Conservation (phyloP, 2,888 invertebrate genomes). For the Isoperla grammatica region DNA sequence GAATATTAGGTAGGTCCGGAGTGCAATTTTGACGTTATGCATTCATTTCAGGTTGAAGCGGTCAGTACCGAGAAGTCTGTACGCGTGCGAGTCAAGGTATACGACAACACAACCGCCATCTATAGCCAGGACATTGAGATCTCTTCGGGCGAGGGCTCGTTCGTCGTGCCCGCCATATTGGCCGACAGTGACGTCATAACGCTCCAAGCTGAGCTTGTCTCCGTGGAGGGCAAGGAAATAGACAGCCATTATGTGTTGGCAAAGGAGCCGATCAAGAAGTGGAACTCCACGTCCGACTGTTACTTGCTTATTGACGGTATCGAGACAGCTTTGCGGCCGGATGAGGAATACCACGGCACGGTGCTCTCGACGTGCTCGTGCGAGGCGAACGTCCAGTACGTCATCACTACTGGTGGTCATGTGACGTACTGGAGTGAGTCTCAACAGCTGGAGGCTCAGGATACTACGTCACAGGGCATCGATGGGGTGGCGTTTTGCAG, state of each 20-base stretch:
- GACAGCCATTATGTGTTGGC: constrained; percentile 64
- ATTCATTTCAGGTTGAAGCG: constrained; percentile 54
- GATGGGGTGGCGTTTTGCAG: constrained; percentile 51
- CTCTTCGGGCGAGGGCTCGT: constrained; percentile 58
- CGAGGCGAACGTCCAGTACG: constrained; percentile 55
- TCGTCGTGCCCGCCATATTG: constrained; percentile 62
- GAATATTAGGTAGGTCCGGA: too few species aligned
- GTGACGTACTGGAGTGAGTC: constrained; percentile 55
- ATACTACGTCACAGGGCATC: not conserved
- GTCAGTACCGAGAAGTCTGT: constrained; percentile 62
- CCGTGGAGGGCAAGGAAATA: constrained; percentile 63
- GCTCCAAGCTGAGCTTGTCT: constrained; percentile 62
- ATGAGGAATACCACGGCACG: constrained; percentile 56
- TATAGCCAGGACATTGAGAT: constrained; percentile 66
- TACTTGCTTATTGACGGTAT: constrained; percentile 60
- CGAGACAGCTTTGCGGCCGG: constrained; percentile 58
- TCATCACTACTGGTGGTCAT: constrained; percentile 59
- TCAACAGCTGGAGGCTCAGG: constrained; percentile 25
- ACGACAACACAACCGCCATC: constrained; percentile 61
- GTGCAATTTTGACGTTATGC: too few species aligned
- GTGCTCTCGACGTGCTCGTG: constrained; percentile 63
- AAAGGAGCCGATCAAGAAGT: constrained; percentile 56
- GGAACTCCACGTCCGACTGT: constrained; percentile 63
- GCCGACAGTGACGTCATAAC: constrained; percentile 61
- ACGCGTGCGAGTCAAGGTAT: constrained; percentile 59